Base-by-base conservation (phyloP, 2,888 invertebrate species). In the Alloplasta piceator region DNA sequence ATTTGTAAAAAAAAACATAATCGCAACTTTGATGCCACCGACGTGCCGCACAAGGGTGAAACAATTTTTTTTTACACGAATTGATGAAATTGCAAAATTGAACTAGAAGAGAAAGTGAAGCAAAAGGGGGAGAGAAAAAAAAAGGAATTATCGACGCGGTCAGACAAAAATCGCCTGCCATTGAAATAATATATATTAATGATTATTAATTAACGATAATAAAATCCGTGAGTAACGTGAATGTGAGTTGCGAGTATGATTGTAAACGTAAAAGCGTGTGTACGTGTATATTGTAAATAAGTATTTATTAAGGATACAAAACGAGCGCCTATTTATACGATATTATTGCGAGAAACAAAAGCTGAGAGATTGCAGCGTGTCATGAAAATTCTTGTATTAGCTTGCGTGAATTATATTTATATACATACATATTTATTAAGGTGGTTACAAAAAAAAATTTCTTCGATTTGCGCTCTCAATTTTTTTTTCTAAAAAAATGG, bases 91-190 rank as follows among this genome's bases (percentile, higher is more conserved):
- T 41, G 63, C 26, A 26, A 26, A 26, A 26, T 26, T 26, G 55
- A 43, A 48, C 12, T n/a, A 41, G 41, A 56, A 67, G 52, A 56
- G 67, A 71, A 41, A 60, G 72, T 72, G 61, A 61, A 52, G 60
- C 60, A 43, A 36, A 66, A 12, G 16, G 50, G 41, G 36, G 39
- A 72, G 60, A 46, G 48, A 52, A 66, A 10, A 52, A 58, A 46
- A 58, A 70, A n/a, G n/a, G 58, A 61, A 61, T 67, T 58, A 73
- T 64, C 52, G 83, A 80, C 77, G 85, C 83, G 84, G 82, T 84
- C 82, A 81, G 82, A 86, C 79, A 82, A 76, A 74, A 85, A 85
- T 67, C 83, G 85, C 85, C 86, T 86, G 86, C 86, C 86, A 85
- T 83, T 85, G 84, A 84, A 84, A 80, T 64, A 78, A 73, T 85